Evolutionary conservation across 1,140 invertebrate genomes (phyloP).

Genomic region (Pseudomyrmex concolor): DNA sequence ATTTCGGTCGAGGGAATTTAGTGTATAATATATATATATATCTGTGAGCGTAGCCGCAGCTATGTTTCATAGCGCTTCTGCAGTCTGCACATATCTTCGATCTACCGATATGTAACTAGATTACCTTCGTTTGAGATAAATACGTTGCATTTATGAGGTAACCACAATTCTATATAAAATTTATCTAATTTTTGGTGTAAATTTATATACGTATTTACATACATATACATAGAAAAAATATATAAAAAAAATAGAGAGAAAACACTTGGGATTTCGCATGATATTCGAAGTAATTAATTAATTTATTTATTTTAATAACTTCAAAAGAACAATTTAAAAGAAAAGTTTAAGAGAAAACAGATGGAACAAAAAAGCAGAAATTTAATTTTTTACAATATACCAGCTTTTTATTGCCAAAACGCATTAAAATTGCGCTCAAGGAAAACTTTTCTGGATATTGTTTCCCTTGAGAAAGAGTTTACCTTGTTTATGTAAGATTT

Average conservation of each 20-base stretch:
- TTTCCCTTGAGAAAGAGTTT: neutral
- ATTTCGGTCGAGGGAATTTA: conserved; percentile 50
- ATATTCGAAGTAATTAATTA: too few species aligned
- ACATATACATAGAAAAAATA: too few species aligned
- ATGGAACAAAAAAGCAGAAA: too few species aligned
- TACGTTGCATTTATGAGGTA: conserved; percentile 4
- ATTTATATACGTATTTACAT: too few species aligned
- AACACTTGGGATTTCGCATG: neutral
- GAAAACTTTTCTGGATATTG: conserved; percentile 5
- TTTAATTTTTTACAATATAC: too few species aligned
- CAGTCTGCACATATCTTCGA: conserved; percentile 23
- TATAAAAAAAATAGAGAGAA: too few species aligned
- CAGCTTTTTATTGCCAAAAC: too few species aligned
- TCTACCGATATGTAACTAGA: conserved; percentile 2
- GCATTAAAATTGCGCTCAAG: neutral
- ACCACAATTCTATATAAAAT: neutral
- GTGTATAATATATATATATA: conserved; percentile 41
- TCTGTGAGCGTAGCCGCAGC: conserved; percentile 5
- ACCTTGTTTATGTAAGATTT: neutral
- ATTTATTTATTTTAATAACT: too few species aligned
- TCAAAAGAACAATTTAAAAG: too few species aligned
- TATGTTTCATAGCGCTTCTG: conserved; percentile 33
- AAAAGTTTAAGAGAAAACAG: too few species aligned
- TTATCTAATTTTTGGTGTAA: too few species aligned
- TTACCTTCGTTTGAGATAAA: conserved; percentile 14